Conservation (phyloP, 2,888 invertebrate species). For the Hanleya hanleyi region DNA sequence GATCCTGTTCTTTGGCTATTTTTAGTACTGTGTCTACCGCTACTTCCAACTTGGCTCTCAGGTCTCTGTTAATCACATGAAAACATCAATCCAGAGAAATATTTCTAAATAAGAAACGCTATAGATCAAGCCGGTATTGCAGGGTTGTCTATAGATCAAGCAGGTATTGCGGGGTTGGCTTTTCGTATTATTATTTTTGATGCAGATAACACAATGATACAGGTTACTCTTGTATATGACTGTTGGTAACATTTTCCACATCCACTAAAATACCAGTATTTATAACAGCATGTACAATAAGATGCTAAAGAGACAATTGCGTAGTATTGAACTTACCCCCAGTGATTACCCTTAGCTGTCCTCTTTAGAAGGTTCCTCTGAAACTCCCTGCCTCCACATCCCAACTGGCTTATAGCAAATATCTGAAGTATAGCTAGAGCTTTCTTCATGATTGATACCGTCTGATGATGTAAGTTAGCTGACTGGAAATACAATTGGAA, state of each 20-base stretch:
- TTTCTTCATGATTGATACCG: slow-evolving; percentile 81
- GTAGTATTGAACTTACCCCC: slow-evolving; percentile 80
- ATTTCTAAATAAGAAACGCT: too few relatives aligned
- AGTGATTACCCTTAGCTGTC: slow-evolving; percentile 90
- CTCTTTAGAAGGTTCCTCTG: slow-evolving; percentile 87
- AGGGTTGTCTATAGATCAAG: too few relatives aligned
- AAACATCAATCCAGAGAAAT: too few relatives aligned
- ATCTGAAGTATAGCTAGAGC: slow-evolving; percentile 93
- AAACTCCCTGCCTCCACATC: slow-evolving; percentile 80
- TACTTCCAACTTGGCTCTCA: slow-evolving; percentile 93
- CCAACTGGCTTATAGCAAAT: slow-evolving; percentile 88
- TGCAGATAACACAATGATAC: too few relatives aligned
- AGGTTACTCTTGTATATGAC: too few relatives aligned
- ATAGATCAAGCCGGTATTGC: too few relatives aligned
- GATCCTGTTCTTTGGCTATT: slow-evolving; percentile 67
- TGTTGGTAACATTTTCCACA: too few relatives aligned
- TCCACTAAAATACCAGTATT: too few relatives aligned
- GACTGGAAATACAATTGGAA: background rate
- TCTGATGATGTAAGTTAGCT: slow-evolving; percentile 44
- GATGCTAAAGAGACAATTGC: background rate
- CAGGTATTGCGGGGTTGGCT: too few relatives aligned
- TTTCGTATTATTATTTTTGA: too few relatives aligned
- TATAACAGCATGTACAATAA: background rate
- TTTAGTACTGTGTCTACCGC: slow-evolving; percentile 82
- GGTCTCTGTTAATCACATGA: slow-evolving; percentile 82